Evolutionary conservation across 2,113 vertebrate species (phyloP).

Genomic region (Archocentrus centrarchus): DNA sequence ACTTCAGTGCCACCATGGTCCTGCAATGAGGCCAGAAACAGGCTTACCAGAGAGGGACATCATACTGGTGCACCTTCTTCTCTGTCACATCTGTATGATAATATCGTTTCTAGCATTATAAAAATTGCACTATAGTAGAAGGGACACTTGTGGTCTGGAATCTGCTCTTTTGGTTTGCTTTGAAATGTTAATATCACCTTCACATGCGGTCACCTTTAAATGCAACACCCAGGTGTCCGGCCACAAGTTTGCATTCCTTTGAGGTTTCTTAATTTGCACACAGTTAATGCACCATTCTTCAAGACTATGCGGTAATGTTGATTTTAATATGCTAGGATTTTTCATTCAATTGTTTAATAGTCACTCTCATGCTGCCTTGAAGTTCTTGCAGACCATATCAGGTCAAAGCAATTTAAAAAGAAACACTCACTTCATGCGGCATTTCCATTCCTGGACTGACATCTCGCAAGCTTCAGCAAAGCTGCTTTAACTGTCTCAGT

Average conservation of each 20-base stretch:
- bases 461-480: constrained; percentile 55
- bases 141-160: constrained; percentile 10
- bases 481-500: constrained; percentile 57
- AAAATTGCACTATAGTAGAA: constrained; percentile 42
- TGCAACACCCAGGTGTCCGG: constrained; percentile 23
- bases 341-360: constrained; percentile 23
- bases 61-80: constrained; percentile 31
- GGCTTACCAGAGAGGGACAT: constrained; percentile 37
- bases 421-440: constrained; percentile 27
- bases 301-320: neutral
- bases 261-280: constrained; percentile 33
- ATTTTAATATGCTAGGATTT: constrained; percentile 6
- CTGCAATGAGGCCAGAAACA: constrained; percentile 49
- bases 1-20: constrained; percentile 58
- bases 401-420: constrained; percentile 54
- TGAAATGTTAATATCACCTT: constrained; percentile 51
- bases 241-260: constrained; percentile 39
- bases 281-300: constrained; percentile 1
- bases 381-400: constrained; percentile 48
- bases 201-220: constrained; percentile 38
- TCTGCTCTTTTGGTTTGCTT: constrained; percentile 43
- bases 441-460: constrained; percentile 32
- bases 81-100: constrained; percentile 59
- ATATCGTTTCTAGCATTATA: constrained; percentile 41
- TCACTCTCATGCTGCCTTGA: constrained; percentile 16